Evolutionary conservation across 2,888 invertebrate genomes (phyloP).

Genomic region (Melieria picta): DNA sequence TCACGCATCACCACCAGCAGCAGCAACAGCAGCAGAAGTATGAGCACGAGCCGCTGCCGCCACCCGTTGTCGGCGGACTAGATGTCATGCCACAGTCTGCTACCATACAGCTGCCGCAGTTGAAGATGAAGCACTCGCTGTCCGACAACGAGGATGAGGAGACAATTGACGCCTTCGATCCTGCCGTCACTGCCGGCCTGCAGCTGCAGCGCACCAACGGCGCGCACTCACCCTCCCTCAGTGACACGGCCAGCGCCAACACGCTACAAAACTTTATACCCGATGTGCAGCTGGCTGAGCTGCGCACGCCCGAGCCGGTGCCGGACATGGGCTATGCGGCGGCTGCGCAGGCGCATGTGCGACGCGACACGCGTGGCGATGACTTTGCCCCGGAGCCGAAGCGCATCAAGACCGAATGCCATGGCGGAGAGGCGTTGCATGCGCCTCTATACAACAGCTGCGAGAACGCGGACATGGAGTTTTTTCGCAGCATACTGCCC

Average conservation of each 20-base stretch:
- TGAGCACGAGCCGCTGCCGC: not conserved
- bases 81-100: conserved; percentile 34
- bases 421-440: conserved; percentile 46
- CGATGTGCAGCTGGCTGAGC: conserved; percentile 57
- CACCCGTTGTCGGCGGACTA: conserved; percentile 25
- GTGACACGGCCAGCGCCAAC: conserved; percentile 61
- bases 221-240: conserved; percentile 52
- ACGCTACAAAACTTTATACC: conserved; percentile 62
- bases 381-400: conserved; percentile 49
- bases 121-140: conserved; percentile 59
- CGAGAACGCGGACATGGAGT: conserved; percentile 64
- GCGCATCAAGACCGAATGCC: conserved; percentile 60
- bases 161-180: conserved; percentile 61
- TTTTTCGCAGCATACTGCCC: conserved; percentile 69
- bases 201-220: conserved; percentile 40
- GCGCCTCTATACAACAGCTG: conserved; percentile 42
- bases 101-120: conserved; percentile 37
- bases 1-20: conserved; percentile 39
- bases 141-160: conserved; percentile 64
- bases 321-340: conserved; percentile 37
- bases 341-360: conserved; percentile 4
- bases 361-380: conserved; percentile 31
- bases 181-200: conserved; percentile 51
- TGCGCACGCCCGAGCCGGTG: conserved; percentile 24
- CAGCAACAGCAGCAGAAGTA: conserved; percentile 34